Conservation (phyloP, 2,797 vertebrate genomes). For the Danio albolineatus region DNA sequence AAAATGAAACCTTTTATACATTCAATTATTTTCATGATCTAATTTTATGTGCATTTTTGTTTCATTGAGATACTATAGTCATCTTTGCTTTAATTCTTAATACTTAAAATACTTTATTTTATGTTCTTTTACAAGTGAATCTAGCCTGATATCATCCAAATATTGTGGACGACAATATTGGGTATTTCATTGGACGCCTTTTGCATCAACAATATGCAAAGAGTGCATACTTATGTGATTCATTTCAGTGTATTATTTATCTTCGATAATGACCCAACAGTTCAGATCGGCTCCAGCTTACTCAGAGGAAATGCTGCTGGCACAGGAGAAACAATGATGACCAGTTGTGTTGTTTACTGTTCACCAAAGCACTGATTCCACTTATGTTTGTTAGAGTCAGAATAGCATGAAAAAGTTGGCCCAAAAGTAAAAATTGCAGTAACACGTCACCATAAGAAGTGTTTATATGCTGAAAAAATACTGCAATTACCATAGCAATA, state of each 20-base stretch:
- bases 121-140: not conserved
- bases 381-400: conserved; percentile 12
- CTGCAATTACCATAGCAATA: conserved; percentile 29
- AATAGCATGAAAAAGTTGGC: conserved; percentile 17
- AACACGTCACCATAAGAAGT: conserved; percentile 8
- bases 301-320: conserved; percentile 54
- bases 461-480: conserved; percentile 17
- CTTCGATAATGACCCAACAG: not conserved
- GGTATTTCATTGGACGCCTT: not conserved
- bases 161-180: no score
- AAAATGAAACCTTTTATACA: no score
- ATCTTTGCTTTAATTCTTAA: not conserved
- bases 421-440: conserved; percentile 14
- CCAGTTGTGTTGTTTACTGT: conserved; percentile 58
- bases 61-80: not conserved
- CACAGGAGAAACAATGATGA: conserved; percentile 53
- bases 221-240: not conserved
- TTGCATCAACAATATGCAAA: not conserved
- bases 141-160: not conserved
- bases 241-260: not conserved
- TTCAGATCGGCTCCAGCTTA: not conserved
- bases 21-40: no score
- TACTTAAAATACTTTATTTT: not conserved
- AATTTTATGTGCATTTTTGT: no score
- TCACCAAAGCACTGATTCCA: conserved; percentile 68